Percentiles rank a stretch among this genome's conserved stretches.
Evolutionary conservation across 2,113 vertebrate species (phyloP).

Genomic region (Amia ocellicauda): DNA sequence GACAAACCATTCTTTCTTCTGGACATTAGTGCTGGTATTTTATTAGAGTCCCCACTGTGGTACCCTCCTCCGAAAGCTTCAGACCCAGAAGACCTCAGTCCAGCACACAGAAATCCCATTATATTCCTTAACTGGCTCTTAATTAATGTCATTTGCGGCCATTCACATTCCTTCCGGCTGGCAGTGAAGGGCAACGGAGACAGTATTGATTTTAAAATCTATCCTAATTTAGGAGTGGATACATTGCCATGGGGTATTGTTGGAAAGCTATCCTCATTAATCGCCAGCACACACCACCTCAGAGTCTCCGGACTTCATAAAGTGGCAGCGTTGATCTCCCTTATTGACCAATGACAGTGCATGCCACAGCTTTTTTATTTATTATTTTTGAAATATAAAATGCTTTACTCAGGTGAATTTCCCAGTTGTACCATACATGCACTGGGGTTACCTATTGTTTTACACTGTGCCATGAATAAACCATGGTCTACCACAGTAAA

Average conservation of each 20-base stretch:
- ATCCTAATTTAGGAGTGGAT: background rate
- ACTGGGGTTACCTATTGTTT: no score
- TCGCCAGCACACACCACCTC: background rate
- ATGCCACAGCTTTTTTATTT: no score
- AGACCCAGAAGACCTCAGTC: background rate
- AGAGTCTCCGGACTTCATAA: background rate
- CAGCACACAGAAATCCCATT: slow-evolving; percentile 3
- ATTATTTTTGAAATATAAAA: no score
- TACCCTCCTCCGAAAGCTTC: background rate
- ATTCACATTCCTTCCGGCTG: background rate
- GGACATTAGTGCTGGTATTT: no score
- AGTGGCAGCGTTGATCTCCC: background rate
- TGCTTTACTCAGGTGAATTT: no score
- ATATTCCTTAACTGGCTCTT: background rate
- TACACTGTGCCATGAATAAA: no score
- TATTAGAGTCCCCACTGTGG: background rate
- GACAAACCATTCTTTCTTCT: no score
- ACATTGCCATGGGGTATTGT: background rate
- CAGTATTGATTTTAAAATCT: slow-evolving; percentile 12
- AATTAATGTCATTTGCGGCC: background rate
- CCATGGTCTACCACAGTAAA: no score
- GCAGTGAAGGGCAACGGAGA: background rate
- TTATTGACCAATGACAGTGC: no score
- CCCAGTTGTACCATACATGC: no score
- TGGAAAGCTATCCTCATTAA: background rate